Base-by-base conservation (phyloP, 2,797 vertebrate species). In the Gymnocypris eckloni region DNA sequence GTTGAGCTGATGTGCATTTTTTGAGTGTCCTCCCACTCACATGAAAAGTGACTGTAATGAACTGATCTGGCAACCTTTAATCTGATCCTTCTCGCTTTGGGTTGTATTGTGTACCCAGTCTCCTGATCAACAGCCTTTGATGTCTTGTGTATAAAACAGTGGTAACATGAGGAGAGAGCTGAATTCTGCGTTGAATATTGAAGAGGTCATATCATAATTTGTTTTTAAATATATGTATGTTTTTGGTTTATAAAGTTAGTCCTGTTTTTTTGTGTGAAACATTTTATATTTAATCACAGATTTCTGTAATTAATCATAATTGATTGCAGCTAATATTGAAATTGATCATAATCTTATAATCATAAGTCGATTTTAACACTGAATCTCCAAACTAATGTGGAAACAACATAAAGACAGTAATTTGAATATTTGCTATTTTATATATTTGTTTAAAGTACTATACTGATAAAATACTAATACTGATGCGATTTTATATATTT, bases 1-100 rank as follows among this genome's bases (percentile, higher is more conserved):
- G 87, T 90, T 70, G 3, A n/a, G 39, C 83, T 82, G 76, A 90
- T 92, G 89, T 90, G 89, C 88, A 88, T 92, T 88, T 90, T 61
- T 90, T 61, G 80, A 86, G 61, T 81, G 20, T 79, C 89, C 88
- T 86, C 84, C 80, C 79, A 61, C 72, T 82, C 70, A 88, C 59
- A 86, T 79, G 64, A 85, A 77, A 83, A 87, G 89, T 92, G 89
- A 39, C 70, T 64, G 64, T 78, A 69, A 84, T 88, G 59, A 88
- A 71, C 82, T 83, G 54, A 79, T 79, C 78, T 73, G 69, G 75
- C 75, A 59, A 79, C 39, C 56, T 83, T 81, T 86, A 75, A 81
- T 75, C 69, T 41, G 66, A 66, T 73, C 56, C 41, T 45, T 73
- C 69, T 50, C 8, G 2, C 43, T 66, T 33, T 79, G 67, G 66